A percentile compares a stretch with the other conserved stretches of the same genome.
These are phyloP conservation scores for Equus quagga DNA, from an alignment of 2,113 vertebrate genomes.

Conservation along the genomic window DNA sequence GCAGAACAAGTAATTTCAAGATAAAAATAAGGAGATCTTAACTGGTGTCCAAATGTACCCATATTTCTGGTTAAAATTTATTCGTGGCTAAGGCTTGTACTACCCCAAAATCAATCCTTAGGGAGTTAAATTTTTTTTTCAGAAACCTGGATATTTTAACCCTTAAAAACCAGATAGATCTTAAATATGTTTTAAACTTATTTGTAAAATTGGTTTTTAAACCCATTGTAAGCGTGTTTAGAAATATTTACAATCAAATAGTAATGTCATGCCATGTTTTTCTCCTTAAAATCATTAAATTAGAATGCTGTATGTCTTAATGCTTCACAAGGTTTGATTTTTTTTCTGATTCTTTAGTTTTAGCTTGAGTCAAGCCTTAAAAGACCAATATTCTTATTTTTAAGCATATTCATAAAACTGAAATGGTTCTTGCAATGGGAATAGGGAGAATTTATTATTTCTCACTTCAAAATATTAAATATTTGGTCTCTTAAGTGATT, in stretches of 20 bases:
- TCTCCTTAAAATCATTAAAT: neutral
- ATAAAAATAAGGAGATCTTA: neutral
- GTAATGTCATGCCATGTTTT: neutral
- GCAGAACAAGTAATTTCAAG: neutral
- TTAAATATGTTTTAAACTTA: neutral
- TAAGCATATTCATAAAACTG: neutral
- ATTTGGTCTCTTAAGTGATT: neutral
- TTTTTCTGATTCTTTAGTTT: neutral
- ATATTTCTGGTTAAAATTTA: neutral
- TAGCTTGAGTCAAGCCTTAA: neutral
- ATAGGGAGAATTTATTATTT: neutral
- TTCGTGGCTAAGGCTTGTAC: neutral
- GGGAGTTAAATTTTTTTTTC: neutral
- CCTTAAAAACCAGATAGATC: neutral
- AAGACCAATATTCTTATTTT: neutral
- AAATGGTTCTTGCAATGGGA: neutral
- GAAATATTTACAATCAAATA: neutral
- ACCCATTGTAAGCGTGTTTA: neutral
- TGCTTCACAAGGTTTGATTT: neutral
- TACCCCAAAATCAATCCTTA: neutral
- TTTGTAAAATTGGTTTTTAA: neutral
- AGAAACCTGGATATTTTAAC: neutral
- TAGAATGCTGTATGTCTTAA: neutral
- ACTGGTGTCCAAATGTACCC: neutral
- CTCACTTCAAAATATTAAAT: slow-evolving; percentile 5